phyloP scores from a whole-genome alignment of 2,113 vertebrate genomes.

The Numida meleagris region DNA sequence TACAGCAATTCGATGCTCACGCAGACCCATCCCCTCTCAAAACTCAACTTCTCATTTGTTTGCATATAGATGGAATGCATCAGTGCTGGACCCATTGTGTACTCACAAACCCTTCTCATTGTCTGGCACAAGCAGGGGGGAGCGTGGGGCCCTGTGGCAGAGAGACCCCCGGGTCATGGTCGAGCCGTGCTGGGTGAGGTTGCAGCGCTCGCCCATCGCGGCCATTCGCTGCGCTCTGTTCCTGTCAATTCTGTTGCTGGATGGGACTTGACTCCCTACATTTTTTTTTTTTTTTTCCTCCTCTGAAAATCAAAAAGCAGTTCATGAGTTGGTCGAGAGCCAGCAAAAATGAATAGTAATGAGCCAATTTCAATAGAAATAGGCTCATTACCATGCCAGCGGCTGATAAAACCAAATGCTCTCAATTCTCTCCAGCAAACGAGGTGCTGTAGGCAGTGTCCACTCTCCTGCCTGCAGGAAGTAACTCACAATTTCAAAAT shows the following conservation, averaged over 20 bases:
- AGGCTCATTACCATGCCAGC: slow-evolving; percentile 78
- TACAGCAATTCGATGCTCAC: neutral
- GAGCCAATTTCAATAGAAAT: slow-evolving; percentile 82
- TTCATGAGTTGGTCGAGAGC: slow-evolving; percentile 80
- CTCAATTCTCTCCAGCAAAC: slow-evolving; percentile 74
- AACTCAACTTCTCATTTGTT: neutral
- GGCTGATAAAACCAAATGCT: slow-evolving; percentile 83
- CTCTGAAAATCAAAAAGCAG: slow-evolving; percentile 69
- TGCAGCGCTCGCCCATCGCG: rapidly evolving
- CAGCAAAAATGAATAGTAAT: slow-evolving; percentile 82
- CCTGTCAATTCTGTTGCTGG: neutral
- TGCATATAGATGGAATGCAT: rapidly evolving
- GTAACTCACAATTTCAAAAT: slow-evolving; percentile 75
- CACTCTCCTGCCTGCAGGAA: slow-evolving; percentile 73
- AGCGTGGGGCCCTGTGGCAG: too few species aligned
- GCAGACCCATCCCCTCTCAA: neutral
- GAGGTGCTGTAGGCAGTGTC: slow-evolving; percentile 76
- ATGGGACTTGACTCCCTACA: slow-evolving; percentile 49
- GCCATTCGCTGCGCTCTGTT: neutral
- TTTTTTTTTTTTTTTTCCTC: slow-evolving; percentile 34
- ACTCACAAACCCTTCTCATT: neutral
- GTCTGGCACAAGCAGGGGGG: neutral
- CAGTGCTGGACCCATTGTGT: neutral
- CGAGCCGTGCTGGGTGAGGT: rapidly evolving
- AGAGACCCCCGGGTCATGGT: neutral